Evolutionary conservation across 2,797 vertebrate genomes (phyloP).

Genomic region (Alfaro cultratus): DNA sequence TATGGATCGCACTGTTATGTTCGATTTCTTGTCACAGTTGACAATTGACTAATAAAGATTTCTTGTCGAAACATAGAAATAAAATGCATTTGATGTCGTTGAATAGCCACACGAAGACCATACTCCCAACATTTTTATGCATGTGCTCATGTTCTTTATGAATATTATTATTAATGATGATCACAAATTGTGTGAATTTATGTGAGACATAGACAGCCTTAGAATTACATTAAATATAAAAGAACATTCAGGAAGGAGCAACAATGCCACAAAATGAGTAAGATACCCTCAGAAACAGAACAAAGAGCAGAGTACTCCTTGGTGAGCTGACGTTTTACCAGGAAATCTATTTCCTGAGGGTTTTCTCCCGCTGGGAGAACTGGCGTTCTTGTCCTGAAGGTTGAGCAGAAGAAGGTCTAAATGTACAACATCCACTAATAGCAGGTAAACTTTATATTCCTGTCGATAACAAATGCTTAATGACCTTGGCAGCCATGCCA

Average conservation of each 20-base stretch:
- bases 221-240: constrained; percentile 7
- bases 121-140: background rate
- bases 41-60: too few relatives aligned
- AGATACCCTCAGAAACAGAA: constrained; percentile 39
- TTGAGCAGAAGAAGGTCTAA: constrained; percentile 47
- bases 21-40: too few relatives aligned
- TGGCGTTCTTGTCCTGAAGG: constrained; percentile 48
- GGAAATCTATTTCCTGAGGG: constrained; percentile 27
- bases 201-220: constrained; percentile 7
- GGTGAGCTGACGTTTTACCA: constrained; percentile 38
- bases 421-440: constrained; percentile 42
- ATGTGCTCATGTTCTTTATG: background rate
- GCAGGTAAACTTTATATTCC: constrained; percentile 47
- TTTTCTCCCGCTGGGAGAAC: constrained; percentile 37
- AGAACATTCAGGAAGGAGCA: constrained; percentile 30
- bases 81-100: background rate
- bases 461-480: constrained; percentile 55
- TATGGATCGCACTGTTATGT: too few relatives aligned
- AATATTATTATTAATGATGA: constrained; percentile 13
- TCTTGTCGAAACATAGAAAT: too few relatives aligned
- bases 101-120: background rate
- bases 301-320: constrained; percentile 24
- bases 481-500: constrained; percentile 69
- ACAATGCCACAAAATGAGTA: constrained; percentile 27
- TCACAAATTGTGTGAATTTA: background rate